Conservation (phyloP, 2,797 vertebrate genomes). For the Cossypha heuglini region DNA sequence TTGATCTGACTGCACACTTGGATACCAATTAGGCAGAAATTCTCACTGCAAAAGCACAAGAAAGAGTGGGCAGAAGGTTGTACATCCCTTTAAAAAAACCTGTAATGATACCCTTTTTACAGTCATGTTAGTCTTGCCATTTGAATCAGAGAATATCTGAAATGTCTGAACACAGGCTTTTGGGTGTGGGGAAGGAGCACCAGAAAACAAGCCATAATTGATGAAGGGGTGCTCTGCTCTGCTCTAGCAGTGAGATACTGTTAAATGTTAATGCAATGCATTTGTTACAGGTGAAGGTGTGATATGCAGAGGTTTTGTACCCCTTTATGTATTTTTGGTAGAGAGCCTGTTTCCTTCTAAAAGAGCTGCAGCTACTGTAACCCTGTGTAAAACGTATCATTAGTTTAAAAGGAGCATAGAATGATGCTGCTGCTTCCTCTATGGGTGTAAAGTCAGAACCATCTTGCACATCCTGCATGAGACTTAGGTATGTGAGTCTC, state of each 20-base stretch:
- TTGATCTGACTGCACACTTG: conserved; percentile 20
- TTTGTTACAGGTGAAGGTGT: not conserved
- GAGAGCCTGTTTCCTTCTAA: not conserved
- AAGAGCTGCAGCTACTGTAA: not conserved
- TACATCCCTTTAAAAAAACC: not conserved
- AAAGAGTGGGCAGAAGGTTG: not conserved
- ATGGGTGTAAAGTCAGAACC: not conserved
- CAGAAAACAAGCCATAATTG: not conserved
- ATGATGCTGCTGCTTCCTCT: not conserved
- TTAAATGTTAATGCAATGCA: not conserved
- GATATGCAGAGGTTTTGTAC: not conserved
- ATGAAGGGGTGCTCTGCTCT: not conserved
- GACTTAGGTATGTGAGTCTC: not conserved
- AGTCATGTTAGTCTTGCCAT: not conserved
- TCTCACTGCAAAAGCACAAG: conserved; percentile 5
- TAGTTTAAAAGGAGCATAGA: not conserved
- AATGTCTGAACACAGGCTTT: not conserved
- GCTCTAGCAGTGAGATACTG: not conserved
- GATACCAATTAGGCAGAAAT: conserved; percentile 25
- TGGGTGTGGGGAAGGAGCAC: not conserved
- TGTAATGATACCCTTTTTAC: not conserved
- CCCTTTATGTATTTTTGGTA: not conserved
- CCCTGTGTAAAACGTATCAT: not conserved
- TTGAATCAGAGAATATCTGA: not conserved
- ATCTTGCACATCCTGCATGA: not conserved